These are phyloP conservation scores for Dicrurus megarhynchus DNA, from an alignment of 2,113 vertebrate genomes.

Conservation along the genomic window DNA sequence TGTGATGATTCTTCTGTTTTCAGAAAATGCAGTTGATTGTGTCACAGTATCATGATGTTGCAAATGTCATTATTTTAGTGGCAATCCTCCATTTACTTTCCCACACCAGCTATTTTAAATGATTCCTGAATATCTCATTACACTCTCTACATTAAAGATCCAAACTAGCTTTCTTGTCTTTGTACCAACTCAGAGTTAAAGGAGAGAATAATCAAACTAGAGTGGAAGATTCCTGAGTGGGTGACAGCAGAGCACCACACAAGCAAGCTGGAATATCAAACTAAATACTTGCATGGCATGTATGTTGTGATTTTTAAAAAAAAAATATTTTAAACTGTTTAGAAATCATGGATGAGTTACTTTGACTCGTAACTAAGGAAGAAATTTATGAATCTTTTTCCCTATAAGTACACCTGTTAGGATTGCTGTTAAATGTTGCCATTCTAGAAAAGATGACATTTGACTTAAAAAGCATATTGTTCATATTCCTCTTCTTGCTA, in stretches of 20 bases:
- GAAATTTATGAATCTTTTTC: background rate
- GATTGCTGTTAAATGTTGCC: background rate
- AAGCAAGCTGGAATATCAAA: background rate
- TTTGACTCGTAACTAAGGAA: background rate
- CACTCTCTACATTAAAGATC: background rate
- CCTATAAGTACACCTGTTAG: background rate
- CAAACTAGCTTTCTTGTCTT: background rate
- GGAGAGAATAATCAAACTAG: background rate
- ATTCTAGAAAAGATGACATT: background rate
- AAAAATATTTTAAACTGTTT: background rate
- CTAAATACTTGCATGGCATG: background rate
- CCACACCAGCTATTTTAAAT: background rate
- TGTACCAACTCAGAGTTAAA: background rate
- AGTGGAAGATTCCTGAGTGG: background rate
- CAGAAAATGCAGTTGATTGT: background rate
- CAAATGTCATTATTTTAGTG: background rate
- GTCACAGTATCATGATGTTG: background rate
- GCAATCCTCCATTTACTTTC: background rate
- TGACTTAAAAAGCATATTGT: background rate
- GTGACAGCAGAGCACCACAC: background rate
- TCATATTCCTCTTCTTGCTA: background rate
- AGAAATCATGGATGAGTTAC: background rate
- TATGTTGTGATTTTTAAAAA: background rate
- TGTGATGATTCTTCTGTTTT: background rate
- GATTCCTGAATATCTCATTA: background rate